Evolutionary conservation across 2,113 vertebrate genomes (phyloP).

Genomic region (Danio rerio): GRCz12tu NC_133191.1:42755001-42755500

Average conservation of each 20-base stretch:
- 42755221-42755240: neutral
- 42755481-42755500: neutral
- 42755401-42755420: neutral
- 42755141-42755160: neutral
- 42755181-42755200: neutral
- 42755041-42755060: neutral
- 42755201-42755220: conserved; percentile 24
- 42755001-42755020: neutral
- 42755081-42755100: neutral
- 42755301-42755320: conserved; percentile 23
- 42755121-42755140: neutral
- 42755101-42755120: conserved; percentile 1
- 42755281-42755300: neutral
- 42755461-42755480: neutral
- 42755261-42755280: neutral
- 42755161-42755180: neutral
- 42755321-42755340: neutral
- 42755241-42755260: neutral
- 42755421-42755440: conserved; percentile 19
- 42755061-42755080: conserved; percentile 30
- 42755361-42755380: conserved; percentile 12
- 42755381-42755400: neutral
- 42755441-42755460: neutral
- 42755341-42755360: neutral
- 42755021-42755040: neutral